phyloP scores from a whole-genome alignment of 2,113 vertebrate species.

The Anguilla japonica region DNA sequence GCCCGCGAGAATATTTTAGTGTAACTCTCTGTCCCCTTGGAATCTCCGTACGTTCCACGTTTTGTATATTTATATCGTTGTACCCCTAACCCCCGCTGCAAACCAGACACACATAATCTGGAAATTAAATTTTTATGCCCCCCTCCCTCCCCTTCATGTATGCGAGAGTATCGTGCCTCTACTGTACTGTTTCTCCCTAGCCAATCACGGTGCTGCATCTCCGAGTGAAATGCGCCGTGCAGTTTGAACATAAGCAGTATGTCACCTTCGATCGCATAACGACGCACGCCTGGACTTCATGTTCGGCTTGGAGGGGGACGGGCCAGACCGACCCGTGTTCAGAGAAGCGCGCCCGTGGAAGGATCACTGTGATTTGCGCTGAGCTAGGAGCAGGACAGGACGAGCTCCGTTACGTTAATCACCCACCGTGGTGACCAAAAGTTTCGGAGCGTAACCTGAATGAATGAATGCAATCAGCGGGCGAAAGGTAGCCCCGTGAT shows the following conservation, averaged over 20 bases:
- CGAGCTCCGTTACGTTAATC: neutral
- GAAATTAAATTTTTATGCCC: neutral
- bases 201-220: constrained; percentile 39
- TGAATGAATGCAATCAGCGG: neutral
- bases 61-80: neutral
- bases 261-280: constrained; percentile 25
- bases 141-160: neutral
- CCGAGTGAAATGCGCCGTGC: constrained; percentile 42
- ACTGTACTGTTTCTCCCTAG: neutral
- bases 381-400: neutral
- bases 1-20: neutral
- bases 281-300: constrained; percentile 19
- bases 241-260: constrained; percentile 38
- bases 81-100: neutral
- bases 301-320: neutral
- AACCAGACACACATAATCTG: neutral
- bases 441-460: constrained; percentile 18
- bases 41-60: neutral
- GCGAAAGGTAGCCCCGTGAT: constrained; percentile 6
- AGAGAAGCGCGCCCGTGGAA: constrained; percentile 12
- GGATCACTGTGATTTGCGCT: constrained; percentile 4
- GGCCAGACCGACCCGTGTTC: constrained; percentile 9
- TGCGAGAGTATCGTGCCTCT: neutral
- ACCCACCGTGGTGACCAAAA: constrained; percentile 13
- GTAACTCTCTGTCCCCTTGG: neutral